These are phyloP conservation scores for Tautogolabrus adspersus DNA, from an alignment of 2,113 vertebrate genomes.

Conservation along the genomic window DNA sequence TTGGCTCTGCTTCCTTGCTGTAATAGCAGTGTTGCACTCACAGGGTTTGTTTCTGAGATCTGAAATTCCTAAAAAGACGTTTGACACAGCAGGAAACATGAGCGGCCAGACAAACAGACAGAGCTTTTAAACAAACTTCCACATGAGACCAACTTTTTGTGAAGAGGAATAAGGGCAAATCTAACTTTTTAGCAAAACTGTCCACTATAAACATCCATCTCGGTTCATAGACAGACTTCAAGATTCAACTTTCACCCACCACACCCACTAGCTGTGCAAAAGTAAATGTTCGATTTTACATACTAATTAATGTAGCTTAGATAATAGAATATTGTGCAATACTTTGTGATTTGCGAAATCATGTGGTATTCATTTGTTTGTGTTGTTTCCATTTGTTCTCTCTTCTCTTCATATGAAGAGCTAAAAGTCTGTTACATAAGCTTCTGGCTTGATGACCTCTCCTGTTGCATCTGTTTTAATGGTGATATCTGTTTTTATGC, in stretches of 20 bases:
- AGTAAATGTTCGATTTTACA: neutral
- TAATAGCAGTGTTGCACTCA: neutral
- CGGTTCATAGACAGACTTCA: neutral
- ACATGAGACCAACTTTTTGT: too few species aligned
- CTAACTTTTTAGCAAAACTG: neutral
- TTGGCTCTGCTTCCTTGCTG: conserved; percentile 7
- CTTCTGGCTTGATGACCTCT: neutral
- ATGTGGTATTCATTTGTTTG: neutral
- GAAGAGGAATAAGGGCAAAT: too few species aligned
- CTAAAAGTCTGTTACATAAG: neutral
- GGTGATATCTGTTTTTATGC: neutral
- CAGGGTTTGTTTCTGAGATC: neutral
- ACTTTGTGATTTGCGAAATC: neutral
- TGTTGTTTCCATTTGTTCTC: neutral
- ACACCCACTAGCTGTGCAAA: neutral
- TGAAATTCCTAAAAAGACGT: neutral
- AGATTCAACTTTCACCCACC: neutral
- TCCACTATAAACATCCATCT: neutral
- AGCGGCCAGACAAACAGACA: neutral
- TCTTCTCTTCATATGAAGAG: neutral
- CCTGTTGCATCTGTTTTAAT: neutral
- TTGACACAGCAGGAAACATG: neutral
- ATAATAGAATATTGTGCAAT: neutral
- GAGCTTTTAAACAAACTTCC: neutral
- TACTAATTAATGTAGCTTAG: neutral